Conservation (phyloP, 1,140 invertebrate species). For the Drosophila ambigua region DNA sequence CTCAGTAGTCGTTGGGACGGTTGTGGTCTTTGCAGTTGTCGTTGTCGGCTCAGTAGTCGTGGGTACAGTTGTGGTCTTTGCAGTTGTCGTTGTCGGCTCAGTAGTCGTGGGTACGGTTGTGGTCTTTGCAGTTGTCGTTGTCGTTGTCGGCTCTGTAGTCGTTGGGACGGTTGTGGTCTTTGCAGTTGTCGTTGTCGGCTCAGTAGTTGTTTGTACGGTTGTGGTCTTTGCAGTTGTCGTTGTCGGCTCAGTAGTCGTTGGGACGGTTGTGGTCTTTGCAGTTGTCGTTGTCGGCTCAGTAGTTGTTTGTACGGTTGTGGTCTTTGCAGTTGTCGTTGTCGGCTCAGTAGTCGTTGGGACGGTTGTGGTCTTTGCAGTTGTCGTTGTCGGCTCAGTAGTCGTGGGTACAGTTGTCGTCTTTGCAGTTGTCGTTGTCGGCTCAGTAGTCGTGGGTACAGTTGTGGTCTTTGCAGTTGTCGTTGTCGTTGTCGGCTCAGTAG, state of each 20-base stretch:
- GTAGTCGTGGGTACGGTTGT: no score
- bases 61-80: no score
- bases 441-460: background rate
- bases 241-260: no score
- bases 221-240: no score
- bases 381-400: background rate
- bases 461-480: background rate
- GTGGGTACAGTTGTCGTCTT: background rate
- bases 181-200: no score
- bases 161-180: no score
- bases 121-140: no score
- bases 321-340: background rate
- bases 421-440: background rate
- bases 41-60: no score
- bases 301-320: background rate
- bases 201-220: no score
- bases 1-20: no score
- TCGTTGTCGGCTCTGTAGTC: fast-evolving
- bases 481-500: background rate
- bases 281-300: background rate
- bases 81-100: no score
- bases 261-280: background rate
- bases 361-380: background rate
- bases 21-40: no score
- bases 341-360: background rate